Evolutionary conservation across 2,888 invertebrate species (phyloP).

Genomic region (Agapostemon virescens): DNA sequence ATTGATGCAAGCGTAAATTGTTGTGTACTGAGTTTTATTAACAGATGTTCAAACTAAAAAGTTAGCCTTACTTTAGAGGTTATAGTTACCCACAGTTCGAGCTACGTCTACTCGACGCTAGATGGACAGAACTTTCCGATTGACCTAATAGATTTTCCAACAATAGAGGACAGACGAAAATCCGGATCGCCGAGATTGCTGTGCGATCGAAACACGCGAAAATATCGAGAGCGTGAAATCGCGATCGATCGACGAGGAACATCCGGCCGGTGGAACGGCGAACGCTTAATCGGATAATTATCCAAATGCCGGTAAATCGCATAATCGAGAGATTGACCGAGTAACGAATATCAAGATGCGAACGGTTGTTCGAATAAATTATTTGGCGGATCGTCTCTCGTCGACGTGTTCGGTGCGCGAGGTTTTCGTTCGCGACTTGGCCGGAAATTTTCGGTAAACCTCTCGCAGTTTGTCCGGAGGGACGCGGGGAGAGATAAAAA

Average conservation of each 20-base stretch:
- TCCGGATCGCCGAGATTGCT: too few relatives aligned
- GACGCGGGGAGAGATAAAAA: background rate
- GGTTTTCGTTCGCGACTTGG: background rate
- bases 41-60: too few relatives aligned
- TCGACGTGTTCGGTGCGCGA: background rate
- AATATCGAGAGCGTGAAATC: constrained; percentile 31
- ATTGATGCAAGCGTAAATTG: too few relatives aligned
- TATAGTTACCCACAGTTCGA: too few relatives aligned
- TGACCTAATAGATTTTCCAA: too few relatives aligned
- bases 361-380: constrained; percentile 62
- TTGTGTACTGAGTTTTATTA: too few relatives aligned
- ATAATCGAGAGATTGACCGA: constrained; percentile 57
- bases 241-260: constrained; percentile 52
- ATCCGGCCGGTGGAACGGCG: constrained; percentile 54
- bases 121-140: too few relatives aligned
- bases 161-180: too few relatives aligned
- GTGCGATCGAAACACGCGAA: background rate
- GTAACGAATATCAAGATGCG: constrained; percentile 66
- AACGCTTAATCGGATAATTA: constrained; percentile 63
- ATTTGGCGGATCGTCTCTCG: constrained; percentile 54
- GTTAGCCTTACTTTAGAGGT: too few relatives aligned
- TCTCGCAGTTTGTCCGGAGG: background rate
- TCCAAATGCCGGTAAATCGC: constrained; percentile 58
- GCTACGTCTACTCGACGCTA: too few relatives aligned
- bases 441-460: background rate